These are phyloP conservation scores for Galaxias olidus DNA, from an alignment of 2,797 vertebrate genomes.

Conservation along the genomic window DNA sequence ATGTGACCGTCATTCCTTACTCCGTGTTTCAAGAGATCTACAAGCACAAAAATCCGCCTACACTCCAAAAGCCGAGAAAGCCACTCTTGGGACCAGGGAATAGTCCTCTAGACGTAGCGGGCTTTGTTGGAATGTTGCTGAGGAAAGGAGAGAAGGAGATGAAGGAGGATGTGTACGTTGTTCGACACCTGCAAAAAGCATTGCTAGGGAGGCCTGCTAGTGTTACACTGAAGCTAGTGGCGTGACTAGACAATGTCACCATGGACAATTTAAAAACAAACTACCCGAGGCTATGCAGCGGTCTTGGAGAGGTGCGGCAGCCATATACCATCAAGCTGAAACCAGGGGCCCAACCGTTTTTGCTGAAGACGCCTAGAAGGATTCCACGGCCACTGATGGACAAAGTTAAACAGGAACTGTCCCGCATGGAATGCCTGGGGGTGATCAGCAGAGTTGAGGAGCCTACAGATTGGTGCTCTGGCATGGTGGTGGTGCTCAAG, in stretches of 20 bases:
- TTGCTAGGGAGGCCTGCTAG: constrained; percentile 10
- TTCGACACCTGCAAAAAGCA: constrained; percentile 9
- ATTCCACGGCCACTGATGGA: constrained; percentile 15
- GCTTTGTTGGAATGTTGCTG: background rate
- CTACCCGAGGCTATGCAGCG: constrained; percentile 16
- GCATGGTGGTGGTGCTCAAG: too few relatives aligned
- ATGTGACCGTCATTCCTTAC: constrained; percentile 8
- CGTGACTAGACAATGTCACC: constrained; percentile 1
- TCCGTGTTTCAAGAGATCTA: background rate
- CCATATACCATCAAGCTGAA: constrained; percentile 21
- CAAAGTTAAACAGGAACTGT: constrained; percentile 23
- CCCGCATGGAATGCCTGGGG: constrained; percentile 4
- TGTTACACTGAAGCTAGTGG: constrained; percentile 7
- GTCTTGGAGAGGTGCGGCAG: constrained; percentile 4
- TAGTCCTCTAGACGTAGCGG: background rate
- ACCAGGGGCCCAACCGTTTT: constrained; percentile 10
- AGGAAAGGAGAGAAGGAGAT: background rate
- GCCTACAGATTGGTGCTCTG: constrained; percentile 12
- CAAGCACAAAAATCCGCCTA: too few relatives aligned
- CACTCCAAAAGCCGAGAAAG: too few relatives aligned
- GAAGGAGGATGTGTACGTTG: constrained; percentile 1
- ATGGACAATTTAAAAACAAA: background rate
- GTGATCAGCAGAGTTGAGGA: constrained; percentile 14
- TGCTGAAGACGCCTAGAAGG: background rate
- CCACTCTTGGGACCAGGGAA: constrained; percentile 9